These are phyloP conservation scores for Polylopha cassiicola DNA, from an alignment of 2,888 invertebrate species.

Conservation along the genomic window DNA sequence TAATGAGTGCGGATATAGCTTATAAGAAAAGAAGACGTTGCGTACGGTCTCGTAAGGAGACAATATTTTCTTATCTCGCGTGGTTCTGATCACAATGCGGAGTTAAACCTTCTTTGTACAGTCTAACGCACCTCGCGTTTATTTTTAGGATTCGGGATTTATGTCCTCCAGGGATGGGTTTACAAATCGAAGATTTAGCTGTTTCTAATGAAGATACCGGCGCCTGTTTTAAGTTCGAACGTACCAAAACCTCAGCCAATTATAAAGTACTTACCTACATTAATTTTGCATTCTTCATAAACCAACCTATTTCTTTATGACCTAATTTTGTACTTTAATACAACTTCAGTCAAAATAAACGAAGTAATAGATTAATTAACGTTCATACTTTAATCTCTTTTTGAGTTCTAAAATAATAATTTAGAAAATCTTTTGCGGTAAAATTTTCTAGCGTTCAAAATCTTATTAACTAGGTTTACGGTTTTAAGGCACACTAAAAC, in stretches of 20 bases:
- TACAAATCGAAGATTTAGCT: constrained; percentile 64
- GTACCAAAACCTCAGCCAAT: constrained; percentile 31
- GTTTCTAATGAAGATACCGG: constrained; percentile 45
- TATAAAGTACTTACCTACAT: constrained; percentile 49
- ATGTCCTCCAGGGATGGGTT: constrained; percentile 52
- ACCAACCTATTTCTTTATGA: no score
- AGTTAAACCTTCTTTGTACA: constrained; percentile 49
- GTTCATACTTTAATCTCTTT: no score
- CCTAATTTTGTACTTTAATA: no score
- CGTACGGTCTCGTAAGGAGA: constrained; percentile 54
- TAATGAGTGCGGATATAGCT: constrained; percentile 64
- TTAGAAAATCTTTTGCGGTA: no score
- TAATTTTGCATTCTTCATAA: no score
- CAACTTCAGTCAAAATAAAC: no score
- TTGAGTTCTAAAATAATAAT: no score
- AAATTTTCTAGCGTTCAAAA: not conserved
- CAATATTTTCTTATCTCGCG: constrained; percentile 60
- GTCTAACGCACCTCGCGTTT: constrained; percentile 56
- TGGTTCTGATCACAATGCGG: constrained; percentile 35
- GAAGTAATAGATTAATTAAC: no score
- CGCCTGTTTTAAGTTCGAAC: constrained; percentile 51
- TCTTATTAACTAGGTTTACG: constrained; percentile 7
- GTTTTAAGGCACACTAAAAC: not conserved
- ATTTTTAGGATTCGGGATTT: constrained; percentile 57
- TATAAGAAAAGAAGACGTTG: constrained; percentile 60